Evolutionary conservation across 2,888 invertebrate genomes (phyloP).

Genomic region (Lomographa bimaculata): DNA sequence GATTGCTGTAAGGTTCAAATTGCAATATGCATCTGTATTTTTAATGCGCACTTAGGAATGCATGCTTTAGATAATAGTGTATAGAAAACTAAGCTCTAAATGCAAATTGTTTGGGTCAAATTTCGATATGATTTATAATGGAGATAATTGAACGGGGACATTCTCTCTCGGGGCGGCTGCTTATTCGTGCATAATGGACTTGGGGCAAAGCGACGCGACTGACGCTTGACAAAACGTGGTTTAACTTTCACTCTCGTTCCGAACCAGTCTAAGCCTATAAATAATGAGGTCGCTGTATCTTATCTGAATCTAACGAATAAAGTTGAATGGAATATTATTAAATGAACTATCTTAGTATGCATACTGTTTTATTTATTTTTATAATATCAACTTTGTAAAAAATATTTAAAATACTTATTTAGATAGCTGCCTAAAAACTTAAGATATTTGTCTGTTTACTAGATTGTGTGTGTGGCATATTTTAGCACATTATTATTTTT

Average conservation of each 20-base stretch:
- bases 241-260: slow-evolving; percentile 77
- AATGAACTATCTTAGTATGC: no score
- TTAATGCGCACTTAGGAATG: slow-evolving; percentile 48
- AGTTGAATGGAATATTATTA: no score
- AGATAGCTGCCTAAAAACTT: no score
- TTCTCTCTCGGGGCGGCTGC: slow-evolving; percentile 80
- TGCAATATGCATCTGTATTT: not conserved
- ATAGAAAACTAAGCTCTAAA: slow-evolving; percentile 50
- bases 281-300: slow-evolving; percentile 43
- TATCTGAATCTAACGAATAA: slow-evolving; percentile 19
- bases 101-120: slow-evolving; percentile 14
- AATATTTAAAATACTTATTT: no score
- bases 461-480: no score
- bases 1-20: slow-evolving; percentile 1
- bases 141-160: slow-evolving; percentile 73
- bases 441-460: no score
- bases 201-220: slow-evolving; percentile 65
- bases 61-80: slow-evolving; percentile 35
- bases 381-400: no score
- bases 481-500: no score
- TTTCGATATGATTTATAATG: slow-evolving; percentile 2
- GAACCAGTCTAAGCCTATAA: slow-evolving; percentile 62
- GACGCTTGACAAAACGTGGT: slow-evolving; percentile 78
- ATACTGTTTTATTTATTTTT: no score
- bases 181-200: slow-evolving; percentile 82